Evolutionary conservation across 30 jellyfish, hydroid and myxozoan genomes (phyloP).

Genomic region (Cassiopea andromeda): DNA sequence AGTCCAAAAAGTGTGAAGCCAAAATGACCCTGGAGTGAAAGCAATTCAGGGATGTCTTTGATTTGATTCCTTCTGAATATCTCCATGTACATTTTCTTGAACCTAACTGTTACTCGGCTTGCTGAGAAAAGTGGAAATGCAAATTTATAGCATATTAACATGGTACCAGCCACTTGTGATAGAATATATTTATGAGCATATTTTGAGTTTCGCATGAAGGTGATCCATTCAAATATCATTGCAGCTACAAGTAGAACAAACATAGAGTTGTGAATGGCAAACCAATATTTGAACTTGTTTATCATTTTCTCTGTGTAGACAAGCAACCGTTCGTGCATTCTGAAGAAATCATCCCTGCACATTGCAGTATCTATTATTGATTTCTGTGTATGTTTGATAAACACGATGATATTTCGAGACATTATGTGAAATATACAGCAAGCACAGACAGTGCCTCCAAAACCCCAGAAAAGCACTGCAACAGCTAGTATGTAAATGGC

Average conservation of each 20-base stretch:
- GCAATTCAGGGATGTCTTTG: conserved; percentile 57
- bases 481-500: conserved; percentile 45
- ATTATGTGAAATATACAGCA: conserved; percentile 54
- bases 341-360: conserved; percentile 41
- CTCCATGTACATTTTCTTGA: conserved; percentile 25
- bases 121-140: conserved; percentile 71
- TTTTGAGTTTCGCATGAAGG: conserved; percentile 48
- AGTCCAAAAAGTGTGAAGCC: conserved; percentile 52
- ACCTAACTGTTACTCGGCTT: conserved; percentile 60
- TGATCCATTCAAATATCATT: conserved; percentile 60
- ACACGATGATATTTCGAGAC: conserved; percentile 39
- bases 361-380: not conserved
- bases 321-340: conserved; percentile 14
- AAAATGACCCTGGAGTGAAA: conserved; percentile 14
- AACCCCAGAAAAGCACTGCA: conserved; percentile 57
- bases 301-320: conserved; percentile 24
- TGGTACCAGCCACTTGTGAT: conserved; percentile 58
- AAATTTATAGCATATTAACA: conserved; percentile 57
- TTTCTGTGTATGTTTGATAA: not conserved
- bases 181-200: conserved; percentile 24
- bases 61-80: conserved; percentile 44
- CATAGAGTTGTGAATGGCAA: conserved; percentile 53
- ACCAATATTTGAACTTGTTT: conserved; percentile 50
- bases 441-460: conserved; percentile 60
- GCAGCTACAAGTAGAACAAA: conserved; percentile 46